Evolutionary conservation across 2,797 vertebrate genomes (phyloP).

Genomic region (Spinibarbus caldwelli): DNA sequence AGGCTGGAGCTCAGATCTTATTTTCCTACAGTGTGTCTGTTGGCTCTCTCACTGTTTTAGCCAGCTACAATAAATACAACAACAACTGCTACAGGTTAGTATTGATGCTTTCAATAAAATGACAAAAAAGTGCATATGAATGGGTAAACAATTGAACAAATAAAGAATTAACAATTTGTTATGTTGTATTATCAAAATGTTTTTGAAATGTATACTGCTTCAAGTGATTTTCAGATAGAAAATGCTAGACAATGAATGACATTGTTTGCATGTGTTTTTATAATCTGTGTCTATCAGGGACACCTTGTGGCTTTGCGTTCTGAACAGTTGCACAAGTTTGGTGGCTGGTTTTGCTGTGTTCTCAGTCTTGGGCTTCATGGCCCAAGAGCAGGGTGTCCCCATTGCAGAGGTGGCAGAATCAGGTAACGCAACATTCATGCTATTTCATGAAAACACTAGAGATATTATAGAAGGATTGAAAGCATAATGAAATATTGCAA

Average conservation of each 20-base stretch:
- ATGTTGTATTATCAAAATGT: not conserved
- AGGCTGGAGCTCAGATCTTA: conserved; percentile 66
- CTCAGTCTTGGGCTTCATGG: conserved; percentile 83
- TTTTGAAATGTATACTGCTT: not conserved
- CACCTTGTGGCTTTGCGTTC: conserved; percentile 71
- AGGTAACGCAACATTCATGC: conserved; percentile 63
- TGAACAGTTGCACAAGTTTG: conserved; percentile 78
- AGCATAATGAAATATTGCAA: not conserved
- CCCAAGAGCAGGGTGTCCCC: conserved; percentile 71
- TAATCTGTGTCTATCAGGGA: conserved; percentile 65
- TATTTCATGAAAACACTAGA: not conserved
- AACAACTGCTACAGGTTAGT: conserved; percentile 69
- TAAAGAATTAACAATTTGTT: not conserved
- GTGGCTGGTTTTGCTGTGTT: conserved; percentile 80
- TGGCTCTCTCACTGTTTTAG: conserved; percentile 58
- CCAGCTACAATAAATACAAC: conserved; percentile 64
- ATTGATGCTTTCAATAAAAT: not conserved
- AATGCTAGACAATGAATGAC: not conserved
- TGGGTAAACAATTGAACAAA: not conserved
- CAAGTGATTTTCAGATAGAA: not conserved
- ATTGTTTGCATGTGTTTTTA: not conserved
- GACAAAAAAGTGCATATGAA: not conserved
- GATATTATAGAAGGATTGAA: not conserved
- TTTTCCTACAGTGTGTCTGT: conserved; percentile 65
- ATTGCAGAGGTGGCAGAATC: conserved; percentile 77